phyloP scores from a whole-genome alignment of 2,888 invertebrate species.

The Phrixothrix hirtus region DNA sequence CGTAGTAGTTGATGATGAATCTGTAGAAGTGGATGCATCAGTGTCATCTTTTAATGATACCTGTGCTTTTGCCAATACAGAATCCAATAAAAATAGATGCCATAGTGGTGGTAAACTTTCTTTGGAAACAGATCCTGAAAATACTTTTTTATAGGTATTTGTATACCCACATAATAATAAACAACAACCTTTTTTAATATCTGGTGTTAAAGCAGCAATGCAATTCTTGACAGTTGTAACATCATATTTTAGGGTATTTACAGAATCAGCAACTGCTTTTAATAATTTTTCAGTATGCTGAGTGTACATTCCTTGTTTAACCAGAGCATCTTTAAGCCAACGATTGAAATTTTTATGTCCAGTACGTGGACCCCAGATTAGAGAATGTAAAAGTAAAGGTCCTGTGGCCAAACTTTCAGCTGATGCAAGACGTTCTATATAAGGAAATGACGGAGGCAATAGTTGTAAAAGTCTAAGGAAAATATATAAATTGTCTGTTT shows the following conservation, averaged over 20 bases:
- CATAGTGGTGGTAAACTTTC: constrained; percentile 68
- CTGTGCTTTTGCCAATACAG: constrained; percentile 75
- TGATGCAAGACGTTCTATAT: constrained; percentile 78
- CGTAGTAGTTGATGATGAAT: constrained; percentile 50
- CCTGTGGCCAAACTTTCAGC: constrained; percentile 69
- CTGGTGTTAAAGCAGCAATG: constrained; percentile 60
- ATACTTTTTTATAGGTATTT: background rate
- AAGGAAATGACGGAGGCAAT: constrained; percentile 86
- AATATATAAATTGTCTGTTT: background rate
- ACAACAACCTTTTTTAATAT: constrained; percentile 51
- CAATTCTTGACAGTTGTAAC: constrained; percentile 65
- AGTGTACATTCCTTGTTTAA: constrained; percentile 88
- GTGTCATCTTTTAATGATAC: constrained; percentile 62
- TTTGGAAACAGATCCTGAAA: constrained; percentile 47
- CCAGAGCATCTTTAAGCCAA: constrained; percentile 90
- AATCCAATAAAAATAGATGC: constrained; percentile 75
- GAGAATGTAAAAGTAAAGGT: constrained; percentile 76
- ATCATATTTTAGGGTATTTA: constrained; percentile 66
- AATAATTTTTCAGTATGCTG: constrained; percentile 74
- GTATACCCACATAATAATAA: too few relatives aligned
- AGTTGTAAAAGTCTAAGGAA: constrained; percentile 71
- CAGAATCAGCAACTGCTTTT: constrained; percentile 71
- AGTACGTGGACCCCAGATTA: constrained; percentile 88
- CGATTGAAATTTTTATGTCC: constrained; percentile 82
- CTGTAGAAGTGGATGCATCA: constrained; percentile 48